These are phyloP conservation scores for Hoplostethus atlanticus DNA, from an alignment of 2,797 vertebrate species.

Conservation along the genomic window DNA sequence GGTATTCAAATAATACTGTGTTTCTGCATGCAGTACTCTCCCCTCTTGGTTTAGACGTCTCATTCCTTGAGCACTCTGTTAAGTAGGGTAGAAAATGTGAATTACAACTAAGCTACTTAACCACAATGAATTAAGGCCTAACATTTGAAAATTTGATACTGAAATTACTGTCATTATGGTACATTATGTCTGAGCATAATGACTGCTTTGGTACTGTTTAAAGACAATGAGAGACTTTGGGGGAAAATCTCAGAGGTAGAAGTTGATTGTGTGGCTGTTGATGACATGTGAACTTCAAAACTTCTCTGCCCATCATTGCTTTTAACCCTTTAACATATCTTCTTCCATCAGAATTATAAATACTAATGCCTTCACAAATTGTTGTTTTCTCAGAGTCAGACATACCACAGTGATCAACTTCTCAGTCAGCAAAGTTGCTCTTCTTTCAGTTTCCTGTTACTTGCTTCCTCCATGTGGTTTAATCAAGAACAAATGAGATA, in stretches of 20 bases:
- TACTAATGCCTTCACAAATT: slow-evolving; percentile 58
- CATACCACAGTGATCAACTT: slow-evolving; percentile 30
- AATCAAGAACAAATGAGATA: slow-evolving; percentile 9
- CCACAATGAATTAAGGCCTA: slow-evolving; percentile 78
- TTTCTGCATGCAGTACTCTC: slow-evolving; percentile 19
- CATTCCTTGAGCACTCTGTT: slow-evolving; percentile 66
- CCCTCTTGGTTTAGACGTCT: slow-evolving; percentile 46
- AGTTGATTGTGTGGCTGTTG: slow-evolving; percentile 75
- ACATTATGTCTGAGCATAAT: slow-evolving; percentile 77
- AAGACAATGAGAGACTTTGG: slow-evolving; percentile 72
- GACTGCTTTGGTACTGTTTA: slow-evolving; percentile 75
- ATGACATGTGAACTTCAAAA: slow-evolving; percentile 77
- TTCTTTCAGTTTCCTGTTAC: slow-evolving; percentile 18
- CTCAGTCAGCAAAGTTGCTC: slow-evolving; percentile 15
- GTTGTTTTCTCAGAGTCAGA: slow-evolving; percentile 48
- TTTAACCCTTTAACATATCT: slow-evolving; percentile 57
- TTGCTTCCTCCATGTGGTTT: slow-evolving; percentile 47
- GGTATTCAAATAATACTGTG: slow-evolving; percentile 3
- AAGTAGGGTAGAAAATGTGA: slow-evolving; percentile 71
- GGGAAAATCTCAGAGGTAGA: slow-evolving; percentile 57
- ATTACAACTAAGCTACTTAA: slow-evolving; percentile 79
- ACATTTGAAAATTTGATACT: slow-evolving; percentile 80
- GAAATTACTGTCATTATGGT: slow-evolving; percentile 81
- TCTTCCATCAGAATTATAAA: slow-evolving; percentile 69
- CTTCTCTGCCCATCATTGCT: slow-evolving; percentile 64